Conservation (phyloP, 2,113 vertebrate species). For the Thinocorus orbignyianus region DNA sequence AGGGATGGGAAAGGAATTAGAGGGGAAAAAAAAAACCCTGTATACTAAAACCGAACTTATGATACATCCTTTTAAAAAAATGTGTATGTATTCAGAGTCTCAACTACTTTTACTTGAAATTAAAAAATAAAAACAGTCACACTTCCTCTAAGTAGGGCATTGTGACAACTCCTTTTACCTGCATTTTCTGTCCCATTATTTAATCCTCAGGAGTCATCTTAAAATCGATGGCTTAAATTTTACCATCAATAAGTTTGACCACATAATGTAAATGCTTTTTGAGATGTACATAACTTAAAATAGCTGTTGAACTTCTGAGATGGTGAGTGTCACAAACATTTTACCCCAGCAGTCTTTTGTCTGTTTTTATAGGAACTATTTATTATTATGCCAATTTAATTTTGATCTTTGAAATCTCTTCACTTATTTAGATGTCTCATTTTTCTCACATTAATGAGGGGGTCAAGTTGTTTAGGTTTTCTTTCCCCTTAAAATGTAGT, state of each 20-base stretch:
- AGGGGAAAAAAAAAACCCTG: background rate
- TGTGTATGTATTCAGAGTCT: background rate
- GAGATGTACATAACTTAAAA: background rate
- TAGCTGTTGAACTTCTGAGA: background rate
- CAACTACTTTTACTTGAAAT: background rate
- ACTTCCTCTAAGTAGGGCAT: background rate
- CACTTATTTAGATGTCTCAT: background rate
- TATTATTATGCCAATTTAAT: background rate
- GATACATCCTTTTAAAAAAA: background rate
- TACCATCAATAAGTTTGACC: background rate
- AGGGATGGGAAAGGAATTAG: background rate
- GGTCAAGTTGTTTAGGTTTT: background rate
- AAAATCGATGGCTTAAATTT: background rate
- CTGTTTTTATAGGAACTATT: background rate
- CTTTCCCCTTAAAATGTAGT: background rate
- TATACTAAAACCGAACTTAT: background rate
- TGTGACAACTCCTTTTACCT: background rate
- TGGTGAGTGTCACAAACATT: background rate
- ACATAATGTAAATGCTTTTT: rapidly evolving
- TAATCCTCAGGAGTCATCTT: background rate
- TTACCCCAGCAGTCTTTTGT: background rate
- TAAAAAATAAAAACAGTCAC: background rate
- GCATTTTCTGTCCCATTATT: background rate
- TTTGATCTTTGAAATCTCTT: background rate
- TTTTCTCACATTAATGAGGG: background rate